Evolutionary conservation across 2,113 vertebrate genomes (phyloP).

Genomic region (Seriola aureovittata): DNA sequence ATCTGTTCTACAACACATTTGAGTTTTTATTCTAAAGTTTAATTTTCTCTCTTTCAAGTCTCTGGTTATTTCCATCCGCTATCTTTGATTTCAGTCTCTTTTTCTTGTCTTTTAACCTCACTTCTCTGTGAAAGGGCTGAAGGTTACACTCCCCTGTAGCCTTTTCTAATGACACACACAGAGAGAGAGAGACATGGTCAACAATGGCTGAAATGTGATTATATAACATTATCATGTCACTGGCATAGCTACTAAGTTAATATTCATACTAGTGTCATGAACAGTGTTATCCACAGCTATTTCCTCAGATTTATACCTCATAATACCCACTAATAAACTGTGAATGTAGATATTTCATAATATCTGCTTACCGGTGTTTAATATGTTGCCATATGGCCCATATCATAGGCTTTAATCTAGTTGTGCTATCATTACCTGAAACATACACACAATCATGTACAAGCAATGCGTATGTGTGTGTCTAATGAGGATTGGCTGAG

Average conservation of each 20-base stretch:
- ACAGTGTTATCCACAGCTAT: not conserved
- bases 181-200: conserved; percentile 17
- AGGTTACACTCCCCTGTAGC: conserved; percentile 20
- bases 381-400: conserved; percentile 6
- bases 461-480: conserved; percentile 15
- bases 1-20: not conserved
- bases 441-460: conserved; percentile 42
- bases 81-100: not conserved
- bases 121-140: conserved; percentile 31
- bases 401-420: conserved; percentile 41
- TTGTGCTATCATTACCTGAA: conserved; percentile 42
- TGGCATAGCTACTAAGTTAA: conserved; percentile 24
- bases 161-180: conserved; percentile 41
- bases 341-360: not conserved
- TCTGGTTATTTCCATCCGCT: not conserved
- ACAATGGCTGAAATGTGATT: conserved; percentile 54
- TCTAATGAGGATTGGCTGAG: conserved; percentile 78
- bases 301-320: conserved; percentile 3
- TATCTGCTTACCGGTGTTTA: conserved; percentile 18
- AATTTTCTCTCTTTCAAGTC: not conserved
- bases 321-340: not conserved
- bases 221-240: conserved; percentile 61
- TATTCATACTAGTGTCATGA: conserved; percentile 25
- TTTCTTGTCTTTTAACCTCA: conserved; percentile 1
- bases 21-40: not conserved